Evolutionary conservation across 2,888 invertebrate species (phyloP), one percentile per base, ranked within the genome.

Genomic region (Arctia plantaginis): DNA sequence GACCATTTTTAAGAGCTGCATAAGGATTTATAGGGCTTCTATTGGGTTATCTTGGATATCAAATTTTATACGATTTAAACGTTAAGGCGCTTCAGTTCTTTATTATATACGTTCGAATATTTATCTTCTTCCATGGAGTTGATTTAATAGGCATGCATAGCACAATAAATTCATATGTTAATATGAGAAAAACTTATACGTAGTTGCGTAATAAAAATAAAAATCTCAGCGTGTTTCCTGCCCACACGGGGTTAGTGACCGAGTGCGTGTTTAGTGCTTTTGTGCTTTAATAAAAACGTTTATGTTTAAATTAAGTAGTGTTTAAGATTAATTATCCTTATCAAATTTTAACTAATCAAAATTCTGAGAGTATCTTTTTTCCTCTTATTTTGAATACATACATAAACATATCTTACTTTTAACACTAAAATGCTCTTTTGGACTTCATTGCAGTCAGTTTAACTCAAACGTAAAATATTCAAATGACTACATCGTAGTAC

Each of bases 171-270:
- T 81, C 66, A 66, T 83, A 82, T 85, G 80, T 80, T 84, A 86
- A 84, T 86, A 79, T 83, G 82, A 81, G 82, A 81, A 86, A 80
- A 81, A 75, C 74, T 64, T 79, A 78, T 81, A 80, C 71, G 74
- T 68, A 75, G 77, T 85, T 85, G 77, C 80, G 85, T 85, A 85
- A 86, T 85, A 85, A 83, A 78, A 85, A 84, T 85, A 82, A 82
- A 82, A 84, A 79, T 81, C 85, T 73, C 79, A 80, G 78, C 85
- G 75, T 80, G 84, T 80, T 83, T 80, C 82, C 85, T 83, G 84
- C 82, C 81, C 80, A 81, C 79, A 74, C 82, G 78, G 77, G 78
- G 85, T 84, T 78, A 76, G 71, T 83, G 86, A 85, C 85, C 84
- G 78, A 47, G 51, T 66, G 74, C 83, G 80, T 78, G 80, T 80